These are phyloP conservation scores for Diarsia brunnea DNA, from an alignment of 2,888 invertebrate species.

Conservation along the genomic window DNA sequence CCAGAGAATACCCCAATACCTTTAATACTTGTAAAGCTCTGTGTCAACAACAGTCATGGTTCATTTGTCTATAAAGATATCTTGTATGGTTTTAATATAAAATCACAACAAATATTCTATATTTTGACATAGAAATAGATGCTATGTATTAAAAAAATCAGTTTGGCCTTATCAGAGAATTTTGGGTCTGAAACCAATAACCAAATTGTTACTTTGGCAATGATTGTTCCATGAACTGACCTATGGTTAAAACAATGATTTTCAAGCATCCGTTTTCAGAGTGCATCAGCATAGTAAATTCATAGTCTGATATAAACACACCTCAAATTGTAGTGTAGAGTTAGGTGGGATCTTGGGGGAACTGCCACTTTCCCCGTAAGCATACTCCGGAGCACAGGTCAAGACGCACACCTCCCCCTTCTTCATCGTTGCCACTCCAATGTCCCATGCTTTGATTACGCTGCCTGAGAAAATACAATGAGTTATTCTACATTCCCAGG, in stretches of 20 bases:
- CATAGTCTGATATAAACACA: conserved; percentile 75
- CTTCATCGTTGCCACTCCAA: conserved; percentile 98
- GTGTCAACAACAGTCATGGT: background rate
- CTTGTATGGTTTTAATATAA: background rate
- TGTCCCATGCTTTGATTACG: conserved; percentile 98
- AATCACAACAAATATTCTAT: too few relatives aligned
- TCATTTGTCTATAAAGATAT: background rate
- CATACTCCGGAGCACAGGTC: conserved; percentile 97
- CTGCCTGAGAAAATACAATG: conserved; percentile 85
- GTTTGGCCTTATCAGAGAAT: too few relatives aligned
- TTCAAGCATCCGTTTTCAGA: background rate
- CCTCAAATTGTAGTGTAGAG: conserved; percentile 97
- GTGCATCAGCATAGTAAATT: background rate
- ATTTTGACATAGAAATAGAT: too few relatives aligned
- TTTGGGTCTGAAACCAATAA: too few relatives aligned
- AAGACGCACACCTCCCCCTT: conserved; percentile 96
- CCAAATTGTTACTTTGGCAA: too few relatives aligned
- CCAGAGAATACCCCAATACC: background rate
- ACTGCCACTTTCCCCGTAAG: conserved; percentile 96
- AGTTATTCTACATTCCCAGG: background rate
- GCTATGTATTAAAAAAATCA: too few relatives aligned
- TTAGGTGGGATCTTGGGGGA: conserved; percentile 97
- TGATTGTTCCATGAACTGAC: background rate
- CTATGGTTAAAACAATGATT: too few relatives aligned
- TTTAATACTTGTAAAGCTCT: background rate